Evolutionary conservation across 2,113 vertebrate genomes (phyloP).

Genomic region (Heterotilapia buettikoferi): DNA sequence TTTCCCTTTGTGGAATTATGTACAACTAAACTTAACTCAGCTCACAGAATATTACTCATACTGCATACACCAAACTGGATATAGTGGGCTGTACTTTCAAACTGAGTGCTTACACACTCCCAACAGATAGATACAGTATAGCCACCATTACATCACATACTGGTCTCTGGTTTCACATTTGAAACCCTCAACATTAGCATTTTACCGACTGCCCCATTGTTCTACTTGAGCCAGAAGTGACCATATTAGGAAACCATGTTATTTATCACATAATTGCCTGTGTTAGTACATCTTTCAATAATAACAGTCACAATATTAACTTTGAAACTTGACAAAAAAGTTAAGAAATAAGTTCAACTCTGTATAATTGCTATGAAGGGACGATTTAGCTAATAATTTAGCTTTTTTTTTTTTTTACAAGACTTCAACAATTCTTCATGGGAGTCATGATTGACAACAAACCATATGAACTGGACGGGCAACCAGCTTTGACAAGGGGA

Average conservation of each 20-base stretch:
- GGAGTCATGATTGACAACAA: neutral
- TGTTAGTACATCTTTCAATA: neutral
- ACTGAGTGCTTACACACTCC: neutral
- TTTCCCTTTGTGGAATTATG: neutral
- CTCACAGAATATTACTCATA: no score
- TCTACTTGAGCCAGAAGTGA: neutral
- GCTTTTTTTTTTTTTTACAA: neutral
- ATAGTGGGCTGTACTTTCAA: neutral
- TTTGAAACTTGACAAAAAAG: neutral
- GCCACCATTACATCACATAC: neutral
- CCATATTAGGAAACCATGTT: neutral
- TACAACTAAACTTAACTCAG: neutral
- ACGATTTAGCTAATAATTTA: neutral
- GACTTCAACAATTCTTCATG: neutral
- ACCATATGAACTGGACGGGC: rapidly evolving
- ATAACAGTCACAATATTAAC: neutral
- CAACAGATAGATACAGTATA: neutral
- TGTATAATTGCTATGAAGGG: neutral
- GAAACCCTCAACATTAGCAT: neutral
- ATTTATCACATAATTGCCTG: neutral
- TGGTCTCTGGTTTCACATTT: neutral
- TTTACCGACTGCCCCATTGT: neutral
- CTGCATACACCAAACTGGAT: neutral
- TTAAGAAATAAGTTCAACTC: neutral
- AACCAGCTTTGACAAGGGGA: neutral